Percentiles rank a stretch among this genome's conserved stretches.
phyloP scores from a whole-genome alignment of 2,797 vertebrate genomes.

The Lithobates sylvaticus region DNA sequence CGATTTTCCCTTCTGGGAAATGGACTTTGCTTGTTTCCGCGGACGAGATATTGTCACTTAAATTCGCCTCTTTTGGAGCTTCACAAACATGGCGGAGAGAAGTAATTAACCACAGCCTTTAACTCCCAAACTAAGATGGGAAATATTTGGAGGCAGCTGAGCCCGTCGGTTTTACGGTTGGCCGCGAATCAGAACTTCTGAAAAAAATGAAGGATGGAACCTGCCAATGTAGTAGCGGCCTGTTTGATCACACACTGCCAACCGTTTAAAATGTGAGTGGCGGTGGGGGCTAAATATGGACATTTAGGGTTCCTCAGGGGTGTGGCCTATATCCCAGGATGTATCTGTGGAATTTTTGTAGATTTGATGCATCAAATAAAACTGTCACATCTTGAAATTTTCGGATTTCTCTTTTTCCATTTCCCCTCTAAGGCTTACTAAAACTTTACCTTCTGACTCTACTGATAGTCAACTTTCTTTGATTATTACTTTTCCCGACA shows the following conservation, averaged over 20 bases:
- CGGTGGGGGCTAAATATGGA: no score
- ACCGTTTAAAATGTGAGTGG: background rate
- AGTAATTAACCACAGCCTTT: background rate
- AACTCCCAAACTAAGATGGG: background rate
- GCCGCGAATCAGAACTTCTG: background rate
- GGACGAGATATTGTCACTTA: background rate
- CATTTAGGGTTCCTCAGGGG: background rate
- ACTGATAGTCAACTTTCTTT: background rate
- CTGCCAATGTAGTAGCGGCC: no score
- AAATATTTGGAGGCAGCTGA: no score
- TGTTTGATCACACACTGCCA: no score
- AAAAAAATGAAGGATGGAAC: background rate
- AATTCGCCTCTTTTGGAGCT: background rate
- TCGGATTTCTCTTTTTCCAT: background rate
- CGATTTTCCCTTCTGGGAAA: constrained; percentile 31
- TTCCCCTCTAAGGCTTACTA: background rate
- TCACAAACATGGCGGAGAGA: background rate
- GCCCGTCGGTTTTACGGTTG: no score
- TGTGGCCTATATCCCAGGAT: background rate
- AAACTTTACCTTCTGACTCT: background rate
- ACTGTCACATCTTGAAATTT: background rate
- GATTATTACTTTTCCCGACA: background rate
- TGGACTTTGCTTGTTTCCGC: background rate
- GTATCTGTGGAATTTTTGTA: background rate
- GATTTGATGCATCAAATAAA: background rate